Base-by-base conservation (phyloP, 2,797 vertebrate species). In the Taenioides sp. region DNA sequence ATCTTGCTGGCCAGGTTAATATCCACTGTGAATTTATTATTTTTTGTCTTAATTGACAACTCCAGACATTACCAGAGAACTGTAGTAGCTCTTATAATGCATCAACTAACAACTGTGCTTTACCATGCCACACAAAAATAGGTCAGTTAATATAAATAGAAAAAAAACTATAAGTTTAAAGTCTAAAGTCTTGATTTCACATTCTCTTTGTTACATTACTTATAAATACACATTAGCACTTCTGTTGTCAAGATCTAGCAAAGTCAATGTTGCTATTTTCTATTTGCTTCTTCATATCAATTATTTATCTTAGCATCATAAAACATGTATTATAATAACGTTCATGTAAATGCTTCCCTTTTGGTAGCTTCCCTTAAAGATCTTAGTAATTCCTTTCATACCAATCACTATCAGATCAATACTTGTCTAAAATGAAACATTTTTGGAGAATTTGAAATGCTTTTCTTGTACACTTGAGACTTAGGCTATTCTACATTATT, bases 281-380 rank as follows among this genome's bases (percentile, higher is more conserved):
- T 18, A 66, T 66, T 66, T 66, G 23, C 23, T 66, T 28, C 43
- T 23, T 50, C 18, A 25, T 43, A 43, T 58, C 22, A 25, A 58
- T 58, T 58, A 58, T 58, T 58, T 14, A 58, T 58, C 55, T 25
- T 16, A 58, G 55, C n/a, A 25, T 57, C 55, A 57, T 57, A 57
- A 57, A 57, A 57, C 55, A 57, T 57, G 55, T 14, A 58, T 58
- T 58, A 58, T 58, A 58, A 25, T 58, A 25, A 58, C 55, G 25
- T 23, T 58, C 23, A 58, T 23, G 54, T 57, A 23, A 57, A 23
- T 57, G 10, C 54, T 58, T 58, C 55, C 23, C 55, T 58, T 58
- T 25, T 58, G 23, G 55, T 23, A 16, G 16, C 23, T 54, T 22
- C 2, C 20, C 7, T 22, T n/a, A 54, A 54, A 7, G 20, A 10